phyloP scores from a whole-genome alignment of 2,888 invertebrate genomes.

The Hyppa rectilinea region DNA sequence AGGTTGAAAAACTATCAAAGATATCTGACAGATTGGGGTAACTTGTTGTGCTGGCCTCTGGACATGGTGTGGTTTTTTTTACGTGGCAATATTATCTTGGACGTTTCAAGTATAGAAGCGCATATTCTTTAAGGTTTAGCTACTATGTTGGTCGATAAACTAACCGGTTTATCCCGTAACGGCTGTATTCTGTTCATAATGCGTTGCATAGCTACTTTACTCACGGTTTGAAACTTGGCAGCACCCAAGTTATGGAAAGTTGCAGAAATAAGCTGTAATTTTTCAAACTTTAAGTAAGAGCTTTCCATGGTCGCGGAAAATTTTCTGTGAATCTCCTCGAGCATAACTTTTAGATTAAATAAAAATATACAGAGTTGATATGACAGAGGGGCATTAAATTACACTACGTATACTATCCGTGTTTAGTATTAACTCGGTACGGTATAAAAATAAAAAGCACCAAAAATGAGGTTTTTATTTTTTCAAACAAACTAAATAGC shows the following conservation, averaged over 20 bases:
- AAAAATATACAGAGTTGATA: too few relatives aligned
- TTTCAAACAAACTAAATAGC: too few relatives aligned
- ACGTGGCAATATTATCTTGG: too few relatives aligned
- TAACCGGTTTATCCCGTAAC: conserved; percentile 5
- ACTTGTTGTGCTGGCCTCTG: too few relatives aligned
- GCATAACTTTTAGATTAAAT: background rate
- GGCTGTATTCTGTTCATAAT: background rate
- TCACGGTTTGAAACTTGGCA: conserved; percentile 16
- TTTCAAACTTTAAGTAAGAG: conserved; percentile 18
- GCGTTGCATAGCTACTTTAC: conserved; percentile 18
- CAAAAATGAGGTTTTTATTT: too few relatives aligned
- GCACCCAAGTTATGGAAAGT: conserved; percentile 22
- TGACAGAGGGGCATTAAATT: too few relatives aligned
- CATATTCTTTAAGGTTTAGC: background rate
- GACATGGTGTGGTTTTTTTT: too few relatives aligned
- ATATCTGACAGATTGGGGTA: too few relatives aligned
- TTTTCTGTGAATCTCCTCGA: background rate
- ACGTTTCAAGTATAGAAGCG: background rate
- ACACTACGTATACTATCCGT: too few relatives aligned
- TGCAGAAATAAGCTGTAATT: conserved; percentile 21
- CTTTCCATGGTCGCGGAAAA: background rate
- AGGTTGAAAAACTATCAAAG: too few relatives aligned
- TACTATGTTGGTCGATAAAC: background rate
- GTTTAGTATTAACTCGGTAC: too few relatives aligned
- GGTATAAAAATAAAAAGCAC: too few relatives aligned